Conservation (phyloP, 2,797 vertebrate species). For the Lacerta bilineata region DNA sequence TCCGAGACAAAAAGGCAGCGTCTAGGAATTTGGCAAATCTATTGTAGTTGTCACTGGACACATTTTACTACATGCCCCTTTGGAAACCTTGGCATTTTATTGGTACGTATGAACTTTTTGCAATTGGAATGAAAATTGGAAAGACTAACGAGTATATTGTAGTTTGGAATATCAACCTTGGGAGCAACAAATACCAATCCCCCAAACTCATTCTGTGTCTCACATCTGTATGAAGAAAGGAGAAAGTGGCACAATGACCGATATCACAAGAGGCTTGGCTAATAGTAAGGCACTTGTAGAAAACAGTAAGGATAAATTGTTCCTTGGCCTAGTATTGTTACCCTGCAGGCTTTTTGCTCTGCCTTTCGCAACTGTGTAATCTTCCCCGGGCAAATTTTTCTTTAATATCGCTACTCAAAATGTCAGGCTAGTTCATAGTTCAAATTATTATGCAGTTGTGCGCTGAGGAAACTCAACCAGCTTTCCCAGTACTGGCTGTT, state of each 20-base stretch:
- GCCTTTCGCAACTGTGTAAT: conserved; percentile 18
- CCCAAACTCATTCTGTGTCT: neutral
- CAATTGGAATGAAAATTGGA: neutral
- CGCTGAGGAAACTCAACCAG: conserved; percentile 30
- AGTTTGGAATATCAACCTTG: neutral
- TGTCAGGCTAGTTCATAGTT: conserved; percentile 11
- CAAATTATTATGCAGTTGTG: neutral
- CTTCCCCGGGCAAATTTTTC: neutral
- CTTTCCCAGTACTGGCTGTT: conserved; percentile 35
- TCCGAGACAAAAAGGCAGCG: neutral
- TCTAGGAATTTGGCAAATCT: neutral
- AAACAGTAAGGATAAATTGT: conserved; percentile 26
- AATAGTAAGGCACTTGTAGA: accelerated
- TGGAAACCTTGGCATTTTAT: neutral
- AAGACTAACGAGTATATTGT: neutral
- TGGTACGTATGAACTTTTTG: neutral
- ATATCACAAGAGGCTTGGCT: conserved; percentile 21
- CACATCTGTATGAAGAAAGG: neutral
- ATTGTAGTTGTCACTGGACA: neutral
- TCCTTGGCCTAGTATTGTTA: conserved; percentile 22
- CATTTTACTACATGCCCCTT: neutral
- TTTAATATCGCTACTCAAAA: conserved; percentile 32
- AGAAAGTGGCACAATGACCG: neutral
- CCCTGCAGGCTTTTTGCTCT: neutral
- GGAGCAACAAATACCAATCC: neutral